phyloP scores from a whole-genome alignment of 1,140 invertebrate species.

The Nephotettix cincticeps region DNA sequence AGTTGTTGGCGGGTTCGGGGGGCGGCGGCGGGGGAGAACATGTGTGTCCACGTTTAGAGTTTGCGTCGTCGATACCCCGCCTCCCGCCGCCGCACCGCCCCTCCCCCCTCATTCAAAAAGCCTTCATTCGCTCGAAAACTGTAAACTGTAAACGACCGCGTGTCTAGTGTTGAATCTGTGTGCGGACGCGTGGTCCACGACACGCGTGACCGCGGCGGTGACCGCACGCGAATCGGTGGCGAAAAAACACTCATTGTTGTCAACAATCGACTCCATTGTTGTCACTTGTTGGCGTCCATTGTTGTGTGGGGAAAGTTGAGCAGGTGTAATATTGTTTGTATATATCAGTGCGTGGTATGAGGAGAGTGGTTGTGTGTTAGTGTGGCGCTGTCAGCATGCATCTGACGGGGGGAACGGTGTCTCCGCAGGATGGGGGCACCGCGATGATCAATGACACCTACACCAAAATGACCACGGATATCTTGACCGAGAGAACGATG shows the following conservation, averaged over 20 bases:
- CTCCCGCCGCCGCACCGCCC: slow-evolving; percentile 25
- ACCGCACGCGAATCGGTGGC: neutral
- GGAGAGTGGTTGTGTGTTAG: no score
- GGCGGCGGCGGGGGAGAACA: neutral
- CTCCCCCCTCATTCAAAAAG: slow-evolving; percentile 31
- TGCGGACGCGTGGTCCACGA: slow-evolving; percentile 9
- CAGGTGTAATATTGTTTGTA: no score
- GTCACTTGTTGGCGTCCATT: no score
- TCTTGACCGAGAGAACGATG: slow-evolving; percentile 81
- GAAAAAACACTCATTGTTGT: no score
- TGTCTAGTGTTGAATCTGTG: neutral
- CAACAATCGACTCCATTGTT: no score
- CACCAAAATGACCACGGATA: slow-evolving; percentile 86
- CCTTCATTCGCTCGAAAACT: slow-evolving; percentile 35
- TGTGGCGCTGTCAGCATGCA: slow-evolving; percentile 49
- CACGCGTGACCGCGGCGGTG: neutral
- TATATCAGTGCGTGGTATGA: no score
- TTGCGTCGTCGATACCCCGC: slow-evolving; percentile 24
- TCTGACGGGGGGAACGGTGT: slow-evolving; percentile 50
- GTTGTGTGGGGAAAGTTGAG: no score
- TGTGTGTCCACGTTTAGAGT: slow-evolving; percentile 31
- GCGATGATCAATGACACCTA: slow-evolving; percentile 74
- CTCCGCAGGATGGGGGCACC: slow-evolving; percentile 48
- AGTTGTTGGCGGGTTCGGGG: slow-evolving; percentile 18
- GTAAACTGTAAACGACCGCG: slow-evolving; percentile 30